Evolutionary conservation across 2,888 invertebrate species (phyloP).

Genomic region (Eueremaeus valkanovi): DNA sequence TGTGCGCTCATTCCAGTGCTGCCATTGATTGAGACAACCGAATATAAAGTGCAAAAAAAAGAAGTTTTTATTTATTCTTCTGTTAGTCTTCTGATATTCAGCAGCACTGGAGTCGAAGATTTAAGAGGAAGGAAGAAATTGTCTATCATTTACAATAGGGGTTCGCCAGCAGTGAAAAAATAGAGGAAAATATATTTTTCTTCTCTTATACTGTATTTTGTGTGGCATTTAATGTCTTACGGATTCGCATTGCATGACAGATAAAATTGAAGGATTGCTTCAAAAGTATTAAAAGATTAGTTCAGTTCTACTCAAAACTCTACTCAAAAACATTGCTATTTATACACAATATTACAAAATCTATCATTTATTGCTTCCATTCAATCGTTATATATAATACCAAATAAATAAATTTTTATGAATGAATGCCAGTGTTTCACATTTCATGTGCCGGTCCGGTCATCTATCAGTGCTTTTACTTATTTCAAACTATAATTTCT

Average conservation of each 20-base stretch:
- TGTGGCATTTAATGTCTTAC: constrained; percentile 12
- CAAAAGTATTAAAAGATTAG: constrained; percentile 35
- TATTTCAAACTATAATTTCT: background rate
- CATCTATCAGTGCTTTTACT: constrained; percentile 17
- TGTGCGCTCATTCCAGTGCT: background rate
- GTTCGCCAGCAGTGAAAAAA: background rate
- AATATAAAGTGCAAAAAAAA: background rate
- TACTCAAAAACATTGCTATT: constrained; percentile 17
- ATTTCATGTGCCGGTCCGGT: background rate
- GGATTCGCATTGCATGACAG: constrained; percentile 15
- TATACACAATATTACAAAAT: background rate
- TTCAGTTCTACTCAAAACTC: constrained; percentile 6
- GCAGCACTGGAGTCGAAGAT: background rate
- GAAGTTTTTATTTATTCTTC: background rate
- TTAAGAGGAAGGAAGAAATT: constrained; percentile 29
- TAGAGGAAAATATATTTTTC: background rate
- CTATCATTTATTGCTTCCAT: background rate
- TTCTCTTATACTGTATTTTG: background rate
- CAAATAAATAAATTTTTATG: no score
- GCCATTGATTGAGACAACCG: background rate
- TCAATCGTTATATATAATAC: constrained; percentile 1
- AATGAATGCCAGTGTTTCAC: background rate
- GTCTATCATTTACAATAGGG: constrained; percentile 15
- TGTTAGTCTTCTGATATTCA: background rate
- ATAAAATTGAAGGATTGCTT: constrained; percentile 30